Evolutionary conservation across 2,113 vertebrate genomes (phyloP).

Genomic region (Mionectes macconnelli): DNA sequence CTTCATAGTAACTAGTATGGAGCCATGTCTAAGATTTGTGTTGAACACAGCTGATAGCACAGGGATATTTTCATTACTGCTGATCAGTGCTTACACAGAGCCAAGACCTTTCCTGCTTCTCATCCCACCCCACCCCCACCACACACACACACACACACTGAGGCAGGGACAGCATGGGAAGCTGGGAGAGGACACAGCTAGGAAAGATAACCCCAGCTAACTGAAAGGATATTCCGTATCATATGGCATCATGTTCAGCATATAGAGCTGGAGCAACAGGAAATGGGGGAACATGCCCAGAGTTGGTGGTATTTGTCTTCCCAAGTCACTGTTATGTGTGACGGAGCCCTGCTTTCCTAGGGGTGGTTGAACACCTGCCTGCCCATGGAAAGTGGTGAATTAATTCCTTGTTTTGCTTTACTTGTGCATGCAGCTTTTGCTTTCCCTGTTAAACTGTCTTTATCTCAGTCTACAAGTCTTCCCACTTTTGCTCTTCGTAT

Average conservation of each 20-base stretch:
- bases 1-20: background rate
- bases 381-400: background rate
- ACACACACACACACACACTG: too few species aligned
- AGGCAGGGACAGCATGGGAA: background rate
- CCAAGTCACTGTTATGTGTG: background rate
- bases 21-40: background rate
- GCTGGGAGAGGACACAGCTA: background rate
- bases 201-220: background rate
- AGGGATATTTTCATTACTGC: background rate
- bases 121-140: too few species aligned
- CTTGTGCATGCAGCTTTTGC: background rate
- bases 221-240: background rate
- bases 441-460: background rate
- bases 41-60: background rate
- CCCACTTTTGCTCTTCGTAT: background rate
- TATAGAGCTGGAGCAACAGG: background rate
- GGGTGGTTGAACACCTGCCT: background rate
- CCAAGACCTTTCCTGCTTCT: background rate
- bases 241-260: background rate
- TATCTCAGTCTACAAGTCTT: background rate
- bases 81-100: background rate
- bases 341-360: background rate
- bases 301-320: background rate
- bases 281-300: accelerated
- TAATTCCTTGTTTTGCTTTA: background rate